Conservation (phyloP, 2,888 invertebrate species). For the Epiblema foenella region DNA sequence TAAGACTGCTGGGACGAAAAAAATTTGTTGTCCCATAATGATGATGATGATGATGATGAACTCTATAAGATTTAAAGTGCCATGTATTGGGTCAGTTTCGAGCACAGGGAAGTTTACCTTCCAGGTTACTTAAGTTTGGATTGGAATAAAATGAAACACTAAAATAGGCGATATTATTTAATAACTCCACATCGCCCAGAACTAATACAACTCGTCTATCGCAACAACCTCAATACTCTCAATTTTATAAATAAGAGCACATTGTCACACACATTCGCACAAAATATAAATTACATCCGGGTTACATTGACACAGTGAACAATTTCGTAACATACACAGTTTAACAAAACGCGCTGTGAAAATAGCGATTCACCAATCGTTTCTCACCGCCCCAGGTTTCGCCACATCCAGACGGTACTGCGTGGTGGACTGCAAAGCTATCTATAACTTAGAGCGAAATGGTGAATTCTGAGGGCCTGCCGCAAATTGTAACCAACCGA, state of each 20-base stretch:
- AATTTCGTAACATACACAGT: not conserved
- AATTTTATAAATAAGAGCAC: not conserved
- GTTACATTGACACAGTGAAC: not conserved
- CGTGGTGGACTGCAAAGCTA: too few species aligned
- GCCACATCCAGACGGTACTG: too few species aligned
- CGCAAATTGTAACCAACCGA: too few species aligned
- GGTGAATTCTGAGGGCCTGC: too few species aligned
- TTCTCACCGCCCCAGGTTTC: not conserved
- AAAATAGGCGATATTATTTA: not conserved
- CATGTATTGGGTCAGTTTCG: too few species aligned
- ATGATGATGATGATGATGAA: too few species aligned
- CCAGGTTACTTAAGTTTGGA: too few species aligned
- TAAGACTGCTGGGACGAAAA: too few species aligned
- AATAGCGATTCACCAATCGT: not conserved
- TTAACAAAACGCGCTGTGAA: not conserved
- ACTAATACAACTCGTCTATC: not conserved
- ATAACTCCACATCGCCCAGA: conserved; percentile 1
- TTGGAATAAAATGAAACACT: not conserved
- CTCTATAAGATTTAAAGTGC: too few species aligned
- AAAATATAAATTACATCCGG: not conserved
- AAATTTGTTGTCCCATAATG: too few species aligned
- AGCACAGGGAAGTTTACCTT: too few species aligned
- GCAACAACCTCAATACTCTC: not conserved
- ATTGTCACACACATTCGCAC: not conserved
- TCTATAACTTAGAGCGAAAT: too few species aligned